These are phyloP conservation scores for Scylla paramamosain DNA, from an alignment of 1,140 invertebrate genomes.

Conservation along the genomic window DNA sequence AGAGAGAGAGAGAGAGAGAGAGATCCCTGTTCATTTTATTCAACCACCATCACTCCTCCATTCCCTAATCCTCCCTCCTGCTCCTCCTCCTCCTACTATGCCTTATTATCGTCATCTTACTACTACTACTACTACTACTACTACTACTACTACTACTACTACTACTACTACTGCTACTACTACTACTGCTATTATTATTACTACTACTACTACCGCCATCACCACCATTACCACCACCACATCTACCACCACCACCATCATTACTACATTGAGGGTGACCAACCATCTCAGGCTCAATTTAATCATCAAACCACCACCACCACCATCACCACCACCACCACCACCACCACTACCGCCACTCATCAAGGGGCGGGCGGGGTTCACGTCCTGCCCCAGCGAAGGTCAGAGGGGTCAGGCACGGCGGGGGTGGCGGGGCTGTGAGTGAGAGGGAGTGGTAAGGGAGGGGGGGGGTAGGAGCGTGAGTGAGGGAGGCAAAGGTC, in stretches of 20 bases:
- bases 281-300: not conserved
- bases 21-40: not conserved
- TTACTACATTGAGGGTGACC: no score
- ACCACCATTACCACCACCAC: not conserved
- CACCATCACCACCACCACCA: not conserved
- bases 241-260: not conserved
- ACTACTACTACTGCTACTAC: no score
- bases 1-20: not conserved
- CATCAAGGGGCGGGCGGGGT: not conserved
- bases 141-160: no score
- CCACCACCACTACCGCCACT: not conserved
- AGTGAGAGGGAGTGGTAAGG: not conserved
- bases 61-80: no score
- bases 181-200: no score
- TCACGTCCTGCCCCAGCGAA: constrained; percentile 12
- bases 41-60: no score
- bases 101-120: no score
- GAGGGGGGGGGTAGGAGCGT: not conserved
- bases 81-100: no score
- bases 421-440: not conserved
- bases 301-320: not conserved
- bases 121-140: no score
- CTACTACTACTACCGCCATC: not conserved
- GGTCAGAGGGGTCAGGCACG: not conserved
- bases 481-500: not conserved